Base-by-base conservation (phyloP, 2,888 invertebrate genomes). In the Papilio demoleus region DNA sequence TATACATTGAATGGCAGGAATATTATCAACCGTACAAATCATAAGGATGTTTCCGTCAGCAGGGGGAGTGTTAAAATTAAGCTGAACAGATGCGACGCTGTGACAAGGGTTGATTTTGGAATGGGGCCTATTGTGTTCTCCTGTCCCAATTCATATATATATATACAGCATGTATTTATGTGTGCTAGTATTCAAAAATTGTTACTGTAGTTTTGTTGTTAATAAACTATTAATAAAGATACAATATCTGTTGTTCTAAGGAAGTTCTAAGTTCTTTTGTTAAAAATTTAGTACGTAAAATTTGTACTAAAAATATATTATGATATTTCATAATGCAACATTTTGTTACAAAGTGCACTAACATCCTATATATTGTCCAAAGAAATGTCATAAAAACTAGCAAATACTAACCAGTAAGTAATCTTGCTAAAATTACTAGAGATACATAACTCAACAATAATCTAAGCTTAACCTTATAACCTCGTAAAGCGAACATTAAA, bases 61-160 rank as follows among this genome's bases (percentile, higher is more conserved):
- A 65, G 34, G 50, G 68, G 68, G 65, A 65, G 68, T 69, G 65
- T 69, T 61, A 65, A 69, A 61, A 69, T 69, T 65, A 65, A 69
- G 60, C 65, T 65, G 65, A 65, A 69, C 68, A 69, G 68, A 69
- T 69, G 68, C 65, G 68, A 65, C 68, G 60, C 60, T 50, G 38
- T 65, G 68, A 69, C 65, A 61, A 65, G 68, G 68, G 68, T 69
- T 60, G 65, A 65, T 69, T 60, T 53, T 34, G 60, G 38, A 53
- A 53, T 60, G 65, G 50, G 53, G 22, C 14, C 64, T 65, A 60
- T 69, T 65, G 65, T 69, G 42, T 42, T 65, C 64, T 24, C 31
- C 38, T 45, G 47, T 19, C 68, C 68, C 22, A 34, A 31, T 69
- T 61, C 65, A 53, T 65, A 68, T 40, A 64, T 60, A 50, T 19